Evolutionary conservation across 2,797 vertebrate species (phyloP), one percentile per base, ranked within the genome.

Genomic region (Parambassis ranga): DNA sequence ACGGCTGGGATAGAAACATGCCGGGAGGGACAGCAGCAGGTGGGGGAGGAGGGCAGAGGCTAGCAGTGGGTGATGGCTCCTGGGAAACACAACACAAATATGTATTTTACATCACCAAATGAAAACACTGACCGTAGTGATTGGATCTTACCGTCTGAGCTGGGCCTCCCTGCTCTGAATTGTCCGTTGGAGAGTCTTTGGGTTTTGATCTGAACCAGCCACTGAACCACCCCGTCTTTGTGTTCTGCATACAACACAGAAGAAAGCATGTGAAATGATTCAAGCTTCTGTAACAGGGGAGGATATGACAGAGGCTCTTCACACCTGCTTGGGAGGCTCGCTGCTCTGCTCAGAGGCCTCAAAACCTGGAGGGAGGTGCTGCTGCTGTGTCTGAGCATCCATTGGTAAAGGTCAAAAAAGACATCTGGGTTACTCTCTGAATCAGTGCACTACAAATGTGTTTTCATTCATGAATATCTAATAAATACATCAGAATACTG

Each of bases 171-270:
- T 63, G 61, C 37, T 75, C 63, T 20, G 48, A 52, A 26, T 57
- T 69, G 16, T 83, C 72, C 28, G 71, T 64, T 23, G 46, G 67
- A 16, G 24, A 28, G 7, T 83, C 71, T 73, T 77, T 85, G 26
- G 86, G 65, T 58, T 89, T 90, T 3, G 88, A 85, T 48, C 74
- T 85, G 63, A 93, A 93, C 91, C 92, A 92, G 7, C 89, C 75
- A 7, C 90, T 86, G 48, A 93, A 91, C 92, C 92, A 93, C 5
- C 90, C 87, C 0, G 51, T 41, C 28, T 86, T 89, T 16, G 80
- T n/a, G 53, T 41, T 64, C 89, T 91, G 70, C 19, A 43, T 42
- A 13, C n/a, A 67, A 53, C 4, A 69, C 1, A 53, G 19, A 27
- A 26, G 13, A 60, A 42, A 43, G 28, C 4, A 8, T 4, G 22